These are phyloP conservation scores for Smittia aterrima DNA, from an alignment of 2,888 invertebrate species.

Conservation along the genomic window DNA sequence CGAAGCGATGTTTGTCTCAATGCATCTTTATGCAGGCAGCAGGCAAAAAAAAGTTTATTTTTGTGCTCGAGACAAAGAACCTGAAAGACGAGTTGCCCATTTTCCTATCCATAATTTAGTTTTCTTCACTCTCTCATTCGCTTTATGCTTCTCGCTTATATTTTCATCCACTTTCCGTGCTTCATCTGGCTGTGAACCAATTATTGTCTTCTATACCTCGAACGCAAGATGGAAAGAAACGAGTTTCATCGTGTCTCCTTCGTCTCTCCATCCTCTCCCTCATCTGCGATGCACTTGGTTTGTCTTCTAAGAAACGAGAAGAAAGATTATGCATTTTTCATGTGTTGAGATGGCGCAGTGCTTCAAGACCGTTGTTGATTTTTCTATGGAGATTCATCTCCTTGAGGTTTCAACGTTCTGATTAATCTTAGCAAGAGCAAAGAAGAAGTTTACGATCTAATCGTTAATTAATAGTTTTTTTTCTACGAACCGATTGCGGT, in stretches of 20 bases:
- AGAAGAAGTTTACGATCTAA: background rate
- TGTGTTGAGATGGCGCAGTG: background rate
- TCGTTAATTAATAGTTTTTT: background rate
- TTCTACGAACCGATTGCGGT: too few species aligned
- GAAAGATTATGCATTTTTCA: conserved; percentile 17
- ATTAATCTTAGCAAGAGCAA: background rate
- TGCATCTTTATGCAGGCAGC: background rate
- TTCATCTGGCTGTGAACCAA: conserved; percentile 27
- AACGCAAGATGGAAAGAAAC: conserved; percentile 17
- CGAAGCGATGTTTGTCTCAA: conserved; percentile 1
- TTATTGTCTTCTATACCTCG: conserved; percentile 21
- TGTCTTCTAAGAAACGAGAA: conserved; percentile 8
- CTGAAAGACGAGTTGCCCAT: conserved; percentile 21
- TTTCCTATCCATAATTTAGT: conserved; percentile 22
- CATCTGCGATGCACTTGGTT: background rate
- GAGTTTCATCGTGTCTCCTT: background rate
- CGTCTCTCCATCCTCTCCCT: background rate
- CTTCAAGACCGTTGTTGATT: background rate
- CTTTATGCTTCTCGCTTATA: background rate
- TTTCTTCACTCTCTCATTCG: background rate
- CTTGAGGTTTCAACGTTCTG: too few species aligned
- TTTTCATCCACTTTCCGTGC: conserved; percentile 23
- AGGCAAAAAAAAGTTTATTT: background rate
- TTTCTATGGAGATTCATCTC: background rate
- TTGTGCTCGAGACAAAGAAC: conserved; percentile 2